Base-by-base conservation (phyloP, 2,113 vertebrate genomes). In the Hippoglossus stenolepis region DNA sequence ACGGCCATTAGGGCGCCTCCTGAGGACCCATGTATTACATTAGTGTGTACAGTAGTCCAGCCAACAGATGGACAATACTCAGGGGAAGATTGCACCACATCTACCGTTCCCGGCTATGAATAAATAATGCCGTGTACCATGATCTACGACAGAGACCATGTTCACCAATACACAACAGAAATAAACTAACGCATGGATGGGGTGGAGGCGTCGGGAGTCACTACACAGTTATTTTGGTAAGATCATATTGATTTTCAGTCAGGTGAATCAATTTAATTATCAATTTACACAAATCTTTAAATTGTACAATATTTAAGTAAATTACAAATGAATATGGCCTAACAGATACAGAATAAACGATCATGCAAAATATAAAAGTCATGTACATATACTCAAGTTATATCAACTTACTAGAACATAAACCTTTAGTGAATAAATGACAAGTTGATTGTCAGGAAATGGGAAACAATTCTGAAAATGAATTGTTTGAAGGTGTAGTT, bases 11-110 rank as follows among this genome's bases (percentile, higher is more conserved):
- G 86, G 62, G 13, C 56, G 24, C 40, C 83, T 93, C 92, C 77
- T 59, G 77, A 92, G 87, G 85, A 85, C 84, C 77, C 65, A 40
- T 77, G 82, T 75, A 73, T 83, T 88, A 77, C 78, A 85, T 86
- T 78, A 87, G 80, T 59, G 85, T 83, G 82, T 89, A 88, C 85
- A 90, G 85, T 85, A 81, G 80, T 80, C 75, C 72, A 14, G 79
- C 85, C 67, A 87, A 87, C 89, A 93, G 91, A 92, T 91, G 89
- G 91, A 91, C 83, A 84, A 87, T 77, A 82, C 88, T 86, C 85
- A 77, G 72, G 86, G 84, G 86, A 70, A 83, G 75, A 80, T 65
- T 24, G 51, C 65, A 67, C 77, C 72, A 54, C 76, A 83, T 89
- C 86, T 67, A 80, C 77, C 60, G 21, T 80, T 84, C 69, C 40